Conservation (phyloP, 2,113 vertebrate genomes). For the Chlamydotis undulata region DNA sequence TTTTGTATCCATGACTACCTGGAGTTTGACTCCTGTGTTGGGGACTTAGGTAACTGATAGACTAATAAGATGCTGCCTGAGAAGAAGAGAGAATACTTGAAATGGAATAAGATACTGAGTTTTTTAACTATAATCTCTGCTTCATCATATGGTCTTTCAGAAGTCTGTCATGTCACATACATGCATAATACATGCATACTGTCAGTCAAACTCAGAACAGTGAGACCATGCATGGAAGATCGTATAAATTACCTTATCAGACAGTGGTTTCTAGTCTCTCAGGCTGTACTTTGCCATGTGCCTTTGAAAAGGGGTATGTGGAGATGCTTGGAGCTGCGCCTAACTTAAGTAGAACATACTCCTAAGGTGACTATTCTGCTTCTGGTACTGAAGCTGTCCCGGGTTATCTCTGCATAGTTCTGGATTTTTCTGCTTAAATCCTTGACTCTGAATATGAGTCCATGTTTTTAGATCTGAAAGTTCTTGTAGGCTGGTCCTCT, state of each 20-base stretch:
- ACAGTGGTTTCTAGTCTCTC: not conserved
- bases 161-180: not conserved
- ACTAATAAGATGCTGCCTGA: not conserved
- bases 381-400: not conserved
- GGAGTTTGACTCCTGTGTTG: not conserved
- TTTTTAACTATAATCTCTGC: not conserved
- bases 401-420: not conserved
- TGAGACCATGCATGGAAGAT: not conserved
- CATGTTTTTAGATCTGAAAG: not conserved
- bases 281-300: not conserved
- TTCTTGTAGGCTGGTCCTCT: not conserved
- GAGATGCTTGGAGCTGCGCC: not conserved
- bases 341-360: not conserved
- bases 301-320: not conserved
- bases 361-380: not conserved
- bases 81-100: not conserved
- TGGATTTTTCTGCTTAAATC: not conserved
- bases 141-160: not conserved
- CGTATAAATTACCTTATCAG: not conserved
- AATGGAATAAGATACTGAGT: not conserved
- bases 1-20: not conserved
- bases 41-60: not conserved
- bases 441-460: not conserved
- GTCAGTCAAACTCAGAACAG: not conserved
- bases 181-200: not conserved